Conservation (phyloP, 1,140 invertebrate species). For the Diprion similis region DNA sequence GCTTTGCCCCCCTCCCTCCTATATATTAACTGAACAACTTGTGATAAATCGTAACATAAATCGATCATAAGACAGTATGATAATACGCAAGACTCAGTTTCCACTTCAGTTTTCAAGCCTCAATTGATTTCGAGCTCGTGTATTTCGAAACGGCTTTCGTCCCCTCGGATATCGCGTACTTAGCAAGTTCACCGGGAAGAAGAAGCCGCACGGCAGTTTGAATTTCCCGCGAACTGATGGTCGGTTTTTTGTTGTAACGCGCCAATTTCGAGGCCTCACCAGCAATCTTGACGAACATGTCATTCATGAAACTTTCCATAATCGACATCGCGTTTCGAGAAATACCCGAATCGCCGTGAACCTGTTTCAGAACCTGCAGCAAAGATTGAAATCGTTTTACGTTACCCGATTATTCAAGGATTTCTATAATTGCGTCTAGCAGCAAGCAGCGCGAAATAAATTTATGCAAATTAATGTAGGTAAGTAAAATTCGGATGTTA, state of each 20-base stretch:
- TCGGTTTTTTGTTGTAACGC: conserved; percentile 63
- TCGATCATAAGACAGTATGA: too few species aligned
- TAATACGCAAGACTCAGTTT: too few species aligned
- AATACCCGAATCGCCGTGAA: conserved; percentile 64
- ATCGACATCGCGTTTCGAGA: conserved; percentile 66
- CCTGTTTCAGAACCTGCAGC: conserved; percentile 28
- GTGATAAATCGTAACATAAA: too few species aligned
- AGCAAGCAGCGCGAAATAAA: too few species aligned
- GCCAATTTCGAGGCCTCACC: conserved; percentile 54
- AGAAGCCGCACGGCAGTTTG: conserved; percentile 69
- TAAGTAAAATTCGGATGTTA: too few species aligned
- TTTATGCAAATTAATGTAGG: too few species aligned
- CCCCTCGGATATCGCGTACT: conserved; percentile 45
- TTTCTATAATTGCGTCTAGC: too few species aligned
- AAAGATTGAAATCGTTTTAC: too few species aligned
- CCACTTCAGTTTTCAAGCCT: too few species aligned
- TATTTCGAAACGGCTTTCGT: conserved; percentile 62
- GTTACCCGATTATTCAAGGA: too few species aligned
- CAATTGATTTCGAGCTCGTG: conserved; percentile 57
- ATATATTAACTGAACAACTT: too few species aligned
- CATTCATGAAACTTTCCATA: conserved; percentile 68
- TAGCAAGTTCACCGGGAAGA: conserved; percentile 67
- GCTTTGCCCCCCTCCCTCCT: too few species aligned
- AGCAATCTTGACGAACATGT: conserved; percentile 66
- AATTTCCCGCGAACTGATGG: conserved; percentile 68